Conservation (phyloP, 2,797 vertebrate species). For the Galaxias olidus region DNA sequence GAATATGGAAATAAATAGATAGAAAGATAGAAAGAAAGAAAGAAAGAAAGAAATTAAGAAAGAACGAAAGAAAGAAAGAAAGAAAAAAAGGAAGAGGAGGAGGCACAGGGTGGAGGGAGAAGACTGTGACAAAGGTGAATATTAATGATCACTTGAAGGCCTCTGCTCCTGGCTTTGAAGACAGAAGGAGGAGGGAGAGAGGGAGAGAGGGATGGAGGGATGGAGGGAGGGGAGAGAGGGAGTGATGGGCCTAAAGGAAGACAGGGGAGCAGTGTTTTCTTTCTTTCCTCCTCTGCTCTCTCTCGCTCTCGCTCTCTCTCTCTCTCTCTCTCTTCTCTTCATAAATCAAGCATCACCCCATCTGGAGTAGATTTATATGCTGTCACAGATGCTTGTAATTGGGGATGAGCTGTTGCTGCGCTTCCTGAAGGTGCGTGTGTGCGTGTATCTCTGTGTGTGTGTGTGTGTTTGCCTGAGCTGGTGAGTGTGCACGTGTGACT, state of each 20-base stretch:
- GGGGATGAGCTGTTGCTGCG: slow-evolving; percentile 48
- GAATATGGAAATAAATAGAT: slow-evolving; percentile 6
- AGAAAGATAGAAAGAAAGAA: slow-evolving; percentile 6
- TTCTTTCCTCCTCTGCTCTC: too few relatives aligned
- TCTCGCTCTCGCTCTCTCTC: slow-evolving; percentile 22
- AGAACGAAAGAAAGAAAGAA: slow-evolving; percentile 12
- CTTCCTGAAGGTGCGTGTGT: slow-evolving; percentile 31
- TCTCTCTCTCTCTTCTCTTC: slow-evolving; percentile 39
- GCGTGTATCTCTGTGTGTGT: neutral
- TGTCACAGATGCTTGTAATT: slow-evolving; percentile 64
- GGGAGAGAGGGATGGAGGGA: slow-evolving; percentile 1
- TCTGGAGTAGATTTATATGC: slow-evolving; percentile 70
- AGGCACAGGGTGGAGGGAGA: neutral
- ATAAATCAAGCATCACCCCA: slow-evolving; percentile 69
- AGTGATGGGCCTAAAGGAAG: slow-evolving; percentile 55
- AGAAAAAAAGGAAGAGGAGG: neutral
- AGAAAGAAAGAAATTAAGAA: slow-evolving; percentile 6
- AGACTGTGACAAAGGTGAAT: slow-evolving; percentile 6
- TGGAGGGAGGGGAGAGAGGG: slow-evolving; percentile 32
- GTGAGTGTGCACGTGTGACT: slow-evolving; percentile 1
- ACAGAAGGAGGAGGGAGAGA: slow-evolving; percentile 6
- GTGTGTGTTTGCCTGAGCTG: slow-evolving; percentile 11
- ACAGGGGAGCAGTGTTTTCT: too few relatives aligned
- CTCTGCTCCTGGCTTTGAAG: slow-evolving; percentile 26
- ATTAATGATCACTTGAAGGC: slow-evolving; percentile 8